phyloP scores from a whole-genome alignment of 2,888 invertebrate genomes.

The Dexiosoma caninum region DNA sequence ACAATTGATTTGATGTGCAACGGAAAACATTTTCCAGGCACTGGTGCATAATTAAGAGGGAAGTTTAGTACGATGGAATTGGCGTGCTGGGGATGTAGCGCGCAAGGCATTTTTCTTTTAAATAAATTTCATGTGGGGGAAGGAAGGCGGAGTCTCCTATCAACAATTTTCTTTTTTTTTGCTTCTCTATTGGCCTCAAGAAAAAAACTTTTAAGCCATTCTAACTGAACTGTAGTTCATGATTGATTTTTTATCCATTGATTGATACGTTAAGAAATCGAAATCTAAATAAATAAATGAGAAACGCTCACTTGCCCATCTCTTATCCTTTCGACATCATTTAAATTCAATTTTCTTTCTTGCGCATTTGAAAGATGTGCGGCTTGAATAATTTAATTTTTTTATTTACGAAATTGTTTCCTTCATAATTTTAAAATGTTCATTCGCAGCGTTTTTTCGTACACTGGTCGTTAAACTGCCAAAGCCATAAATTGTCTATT shows the following conservation, averaged over 20 bases:
- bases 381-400: constrained; percentile 1
- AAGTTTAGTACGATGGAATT: too few relatives aligned
- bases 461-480: constrained; percentile 52
- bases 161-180: too few relatives aligned
- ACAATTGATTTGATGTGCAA: too few relatives aligned
- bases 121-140: too few relatives aligned
- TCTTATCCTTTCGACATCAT: background rate
- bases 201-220: too few relatives aligned
- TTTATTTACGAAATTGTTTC: background rate
- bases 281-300: background rate
- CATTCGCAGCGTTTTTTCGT: constrained; percentile 23
- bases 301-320: background rate
- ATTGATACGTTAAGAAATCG: background rate
- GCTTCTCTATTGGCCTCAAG: too few relatives aligned
- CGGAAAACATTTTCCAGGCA: background rate
- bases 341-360: background rate
- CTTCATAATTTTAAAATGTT: constrained; percentile 19
- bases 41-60: background rate
- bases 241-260: background rate
- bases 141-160: too few relatives aligned
- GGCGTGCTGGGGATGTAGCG: too few relatives aligned
- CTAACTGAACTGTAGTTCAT: too few relatives aligned
- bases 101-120: too few relatives aligned
- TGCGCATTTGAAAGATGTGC: constrained; percentile 30
- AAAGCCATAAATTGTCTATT: constrained; percentile 59